Evolutionary conservation across 2,888 invertebrate species (phyloP).

Genomic region (Idaea biselata): DNA sequence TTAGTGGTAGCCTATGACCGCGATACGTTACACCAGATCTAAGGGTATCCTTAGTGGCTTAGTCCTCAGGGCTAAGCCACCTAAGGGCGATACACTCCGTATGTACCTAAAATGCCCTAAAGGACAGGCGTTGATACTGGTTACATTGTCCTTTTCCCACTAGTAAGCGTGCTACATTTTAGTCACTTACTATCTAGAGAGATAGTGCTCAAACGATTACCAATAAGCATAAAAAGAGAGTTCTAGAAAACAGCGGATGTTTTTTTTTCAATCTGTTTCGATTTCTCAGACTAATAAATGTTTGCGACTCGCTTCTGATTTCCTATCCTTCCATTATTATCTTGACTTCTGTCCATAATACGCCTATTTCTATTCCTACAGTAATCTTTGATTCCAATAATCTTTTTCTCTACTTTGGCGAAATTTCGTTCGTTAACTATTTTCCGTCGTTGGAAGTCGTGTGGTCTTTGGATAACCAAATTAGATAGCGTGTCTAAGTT

Average conservation of each 20-base stretch:
- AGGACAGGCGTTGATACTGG: too few species aligned
- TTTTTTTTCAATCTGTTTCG: background rate
- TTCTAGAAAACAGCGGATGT: background rate
- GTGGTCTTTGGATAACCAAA: background rate
- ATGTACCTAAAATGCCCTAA: too few species aligned
- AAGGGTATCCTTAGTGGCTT: too few species aligned
- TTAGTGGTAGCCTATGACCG: too few species aligned
- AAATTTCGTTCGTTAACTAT: background rate
- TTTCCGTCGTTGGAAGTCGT: background rate
- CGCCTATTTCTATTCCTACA: background rate
- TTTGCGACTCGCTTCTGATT: background rate
- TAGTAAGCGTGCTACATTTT: too few species aligned
- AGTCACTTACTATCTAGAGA: too few species aligned
- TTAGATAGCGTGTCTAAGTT: constrained; percentile 18
- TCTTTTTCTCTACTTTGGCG: background rate
- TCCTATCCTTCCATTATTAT: background rate
- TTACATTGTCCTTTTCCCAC: too few species aligned
- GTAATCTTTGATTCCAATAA: background rate
- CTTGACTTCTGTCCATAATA: constrained; percentile 1
- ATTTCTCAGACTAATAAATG: background rate
- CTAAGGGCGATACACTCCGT: too few species aligned
- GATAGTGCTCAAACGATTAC: background rate
- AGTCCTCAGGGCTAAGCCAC: too few species aligned
- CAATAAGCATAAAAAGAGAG: background rate
- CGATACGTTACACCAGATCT: too few species aligned